Base-by-base conservation (phyloP, 1,140 invertebrate species). In the Atta texana region DNA sequence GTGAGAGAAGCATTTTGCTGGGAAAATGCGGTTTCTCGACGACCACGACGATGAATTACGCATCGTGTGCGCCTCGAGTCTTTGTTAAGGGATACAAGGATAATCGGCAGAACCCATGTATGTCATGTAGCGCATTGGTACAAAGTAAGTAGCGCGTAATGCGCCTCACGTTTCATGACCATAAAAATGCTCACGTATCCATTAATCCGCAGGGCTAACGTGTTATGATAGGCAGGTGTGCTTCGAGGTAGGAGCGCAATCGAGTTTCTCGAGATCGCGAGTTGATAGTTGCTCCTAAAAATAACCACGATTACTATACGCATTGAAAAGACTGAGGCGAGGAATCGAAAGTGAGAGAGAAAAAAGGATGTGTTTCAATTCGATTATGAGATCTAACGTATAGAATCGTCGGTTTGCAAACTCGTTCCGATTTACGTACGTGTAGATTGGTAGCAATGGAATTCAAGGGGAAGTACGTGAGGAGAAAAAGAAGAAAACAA, bases 151-250 rank as follows among this genome's bases (percentile, higher is more conserved):
- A 84, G 80, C 80, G 55, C 68, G 80, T 82, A 82, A 82, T 82
- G 80, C 69, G 71, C 80, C 4, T 84, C 80, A 61, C 59, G 69
- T 75, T 84, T 84, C 39, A 72, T 28, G 69, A 31, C 39, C 55
- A n/a, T 74, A 84, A 84, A 84, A 84, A 44, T 84, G 16, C 66
- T 3, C 39, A 59, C 61, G 31, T 59, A 24, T 55, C 88, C 88
- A 90, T 72, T 90, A 89, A 89, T 89, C 84, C 84, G 77, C 88
- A n/a, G 39, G 12, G 39, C 55, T 84, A 75, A 84, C 80, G 84
- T n/a, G 66, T 89, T 80, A 75, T 86, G 84, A 86, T 90, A 89
- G 87, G 78, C 75, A 82, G 57, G 55, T 86, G 88, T 24, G 57
- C 74, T 44, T 69, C 81, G 61, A 74, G 68, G 39, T 75, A 75